phyloP scores from a whole-genome alignment of 2,113 vertebrate genomes.

The Oreochromis spilurus region DNA sequence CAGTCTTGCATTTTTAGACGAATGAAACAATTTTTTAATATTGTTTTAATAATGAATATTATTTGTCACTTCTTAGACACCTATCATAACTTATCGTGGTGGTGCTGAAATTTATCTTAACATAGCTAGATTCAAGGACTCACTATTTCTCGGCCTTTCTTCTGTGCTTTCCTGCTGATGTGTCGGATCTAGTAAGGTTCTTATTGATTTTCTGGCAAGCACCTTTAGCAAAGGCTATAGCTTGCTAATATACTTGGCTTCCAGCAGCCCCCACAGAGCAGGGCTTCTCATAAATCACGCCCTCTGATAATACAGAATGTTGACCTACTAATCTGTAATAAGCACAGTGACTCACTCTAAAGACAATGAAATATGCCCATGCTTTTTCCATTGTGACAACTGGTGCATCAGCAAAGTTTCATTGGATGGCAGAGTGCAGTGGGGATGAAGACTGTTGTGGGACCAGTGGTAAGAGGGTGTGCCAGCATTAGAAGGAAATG shows the following conservation, averaged over 20 bases:
- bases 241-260: slow-evolving; percentile 65
- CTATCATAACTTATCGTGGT: neutral
- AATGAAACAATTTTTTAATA: neutral
- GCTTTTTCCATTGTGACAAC: slow-evolving; percentile 23
- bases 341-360: slow-evolving; percentile 50
- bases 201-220: slow-evolving; percentile 71
- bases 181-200: slow-evolving; percentile 21
- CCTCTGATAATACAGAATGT: slow-evolving; percentile 56
- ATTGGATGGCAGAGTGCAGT: neutral
- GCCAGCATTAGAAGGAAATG: neutral
- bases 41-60: neutral
- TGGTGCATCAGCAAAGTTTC: neutral
- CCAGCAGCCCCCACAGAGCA: slow-evolving; percentile 46
- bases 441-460: neutral
- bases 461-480: neutral
- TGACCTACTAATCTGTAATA: slow-evolving; percentile 71
- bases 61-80: neutral
- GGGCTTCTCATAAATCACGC: slow-evolving; percentile 55
- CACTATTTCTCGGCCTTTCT: slow-evolving; percentile 16
- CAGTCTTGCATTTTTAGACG: neutral
- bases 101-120: neutral
- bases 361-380: slow-evolving; percentile 17
- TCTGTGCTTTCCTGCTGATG: slow-evolving; percentile 17
- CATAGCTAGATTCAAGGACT: neutral
- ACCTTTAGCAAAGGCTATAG: slow-evolving; percentile 56